phyloP scores from a whole-genome alignment of 2,888 invertebrate species.

The Lumbricus terrestris region DNA sequence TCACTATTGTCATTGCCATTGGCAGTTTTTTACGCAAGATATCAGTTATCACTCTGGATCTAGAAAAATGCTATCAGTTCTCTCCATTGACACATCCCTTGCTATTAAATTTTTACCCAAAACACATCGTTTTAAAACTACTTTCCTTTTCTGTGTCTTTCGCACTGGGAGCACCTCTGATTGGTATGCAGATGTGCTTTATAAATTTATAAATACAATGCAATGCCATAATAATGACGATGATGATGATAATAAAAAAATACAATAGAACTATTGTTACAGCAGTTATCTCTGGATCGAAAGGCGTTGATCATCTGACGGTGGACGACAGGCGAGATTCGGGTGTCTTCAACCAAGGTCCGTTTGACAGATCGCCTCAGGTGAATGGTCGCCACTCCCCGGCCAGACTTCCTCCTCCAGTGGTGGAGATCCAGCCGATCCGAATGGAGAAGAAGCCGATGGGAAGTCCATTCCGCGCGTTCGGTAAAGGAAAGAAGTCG shows the following conservation, averaged over 20 bases:
- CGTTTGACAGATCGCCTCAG: background rate
- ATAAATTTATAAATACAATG: too few relatives aligned
- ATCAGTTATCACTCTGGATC: too few relatives aligned
- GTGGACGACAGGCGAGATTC: background rate
- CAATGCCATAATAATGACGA: too few relatives aligned
- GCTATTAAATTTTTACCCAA: too few relatives aligned
- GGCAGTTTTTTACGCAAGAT: too few relatives aligned
- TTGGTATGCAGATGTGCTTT: too few relatives aligned
- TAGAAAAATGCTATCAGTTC: too few relatives aligned
- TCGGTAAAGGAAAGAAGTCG: background rate
- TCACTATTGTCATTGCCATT: too few relatives aligned
- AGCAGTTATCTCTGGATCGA: background rate
- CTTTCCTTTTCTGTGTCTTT: too few relatives aligned
- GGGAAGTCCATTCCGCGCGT: background rate
- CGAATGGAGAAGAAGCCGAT: constrained; percentile 3
- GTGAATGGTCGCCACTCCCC: background rate
- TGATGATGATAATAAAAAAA: background rate
- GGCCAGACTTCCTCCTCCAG: background rate
- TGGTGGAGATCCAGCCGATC: constrained; percentile 25
- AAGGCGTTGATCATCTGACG: background rate
- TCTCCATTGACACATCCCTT: too few relatives aligned
- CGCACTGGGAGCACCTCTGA: too few relatives aligned
- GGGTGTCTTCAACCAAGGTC: background rate
- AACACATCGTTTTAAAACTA: too few relatives aligned
- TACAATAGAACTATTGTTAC: background rate